Percentiles rank a stretch among this genome's conserved stretches.
Conservation (phyloP, 1,140 invertebrate genomes). For the Ladona fulva region DNA sequence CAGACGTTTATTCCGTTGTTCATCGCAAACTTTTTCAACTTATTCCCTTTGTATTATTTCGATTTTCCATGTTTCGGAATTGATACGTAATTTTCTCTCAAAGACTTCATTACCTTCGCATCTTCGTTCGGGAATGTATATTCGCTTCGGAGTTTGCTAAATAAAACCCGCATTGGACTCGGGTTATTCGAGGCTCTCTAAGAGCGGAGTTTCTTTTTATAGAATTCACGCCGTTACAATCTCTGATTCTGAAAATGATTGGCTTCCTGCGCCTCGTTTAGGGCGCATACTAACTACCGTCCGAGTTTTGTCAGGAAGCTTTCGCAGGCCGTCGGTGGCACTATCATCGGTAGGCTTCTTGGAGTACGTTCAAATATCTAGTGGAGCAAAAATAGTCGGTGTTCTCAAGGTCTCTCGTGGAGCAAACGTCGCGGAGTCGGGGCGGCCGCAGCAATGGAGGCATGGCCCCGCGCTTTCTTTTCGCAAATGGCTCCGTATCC, state of each 20-base stretch:
- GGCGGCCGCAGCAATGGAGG: background rate
- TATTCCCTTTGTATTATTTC: too few species aligned
- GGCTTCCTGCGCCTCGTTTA: background rate
- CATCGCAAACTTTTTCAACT: too few species aligned
- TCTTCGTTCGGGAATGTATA: too few species aligned
- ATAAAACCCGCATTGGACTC: background rate
- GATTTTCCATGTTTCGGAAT: too few species aligned
- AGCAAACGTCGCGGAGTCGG: background rate
- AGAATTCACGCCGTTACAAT: background rate
- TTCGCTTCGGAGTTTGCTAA: background rate
- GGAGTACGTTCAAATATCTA: background rate
- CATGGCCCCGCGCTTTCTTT: background rate
- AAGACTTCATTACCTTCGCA: too few species aligned
- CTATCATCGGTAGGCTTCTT: background rate
- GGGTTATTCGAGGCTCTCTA: background rate
- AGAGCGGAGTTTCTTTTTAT: background rate
- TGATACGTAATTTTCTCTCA: too few species aligned
- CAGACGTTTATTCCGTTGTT: too few species aligned
- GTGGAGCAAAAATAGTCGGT: background rate
- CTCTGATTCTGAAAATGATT: background rate
- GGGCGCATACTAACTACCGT: background rate
- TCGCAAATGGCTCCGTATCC: background rate
- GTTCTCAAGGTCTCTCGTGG: background rate
- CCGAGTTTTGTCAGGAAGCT: background rate
- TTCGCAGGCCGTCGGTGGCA: background rate